Conservation (phyloP, 2,797 vertebrate species). For the Pyrocephalus nanus region DNA sequence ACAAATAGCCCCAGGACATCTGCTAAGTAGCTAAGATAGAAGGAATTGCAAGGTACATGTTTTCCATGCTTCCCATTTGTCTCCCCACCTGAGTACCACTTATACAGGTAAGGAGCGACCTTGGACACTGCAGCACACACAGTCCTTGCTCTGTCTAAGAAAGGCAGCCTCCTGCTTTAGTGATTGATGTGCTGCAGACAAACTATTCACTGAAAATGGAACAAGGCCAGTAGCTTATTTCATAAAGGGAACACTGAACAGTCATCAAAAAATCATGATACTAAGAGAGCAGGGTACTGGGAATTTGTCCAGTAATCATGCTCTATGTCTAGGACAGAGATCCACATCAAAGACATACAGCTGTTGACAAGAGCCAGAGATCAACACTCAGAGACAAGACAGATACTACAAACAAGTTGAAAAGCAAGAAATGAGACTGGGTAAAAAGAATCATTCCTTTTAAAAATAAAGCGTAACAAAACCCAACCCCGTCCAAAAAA, state of each 20-base stretch:
- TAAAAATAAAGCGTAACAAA: conserved; percentile 13
- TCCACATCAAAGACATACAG: neutral
- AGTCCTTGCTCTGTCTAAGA: neutral
- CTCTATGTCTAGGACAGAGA: neutral
- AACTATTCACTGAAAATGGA: neutral
- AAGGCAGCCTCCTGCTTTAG: neutral
- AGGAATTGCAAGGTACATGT: neutral
- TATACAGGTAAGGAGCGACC: neutral
- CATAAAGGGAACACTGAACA: conserved; percentile 22
- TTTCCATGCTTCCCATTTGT: neutral
- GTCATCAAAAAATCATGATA: conserved; percentile 10
- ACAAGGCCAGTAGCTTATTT: conserved; percentile 26
- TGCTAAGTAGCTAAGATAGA: neutral
- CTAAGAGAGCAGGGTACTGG: neutral
- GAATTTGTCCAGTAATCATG: neutral
- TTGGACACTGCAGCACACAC: neutral
- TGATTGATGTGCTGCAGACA: neutral
- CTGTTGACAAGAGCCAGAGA: neutral
- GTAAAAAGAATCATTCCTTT: neutral
- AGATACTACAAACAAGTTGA: neutral
- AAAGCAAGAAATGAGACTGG: neutral
- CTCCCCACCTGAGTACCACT: neutral
- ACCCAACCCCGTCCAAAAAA: neutral
- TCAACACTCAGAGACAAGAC: neutral
- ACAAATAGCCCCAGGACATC: neutral